Conservation (phyloP, 2,888 invertebrate genomes). For the Cantharis rufa region DNA sequence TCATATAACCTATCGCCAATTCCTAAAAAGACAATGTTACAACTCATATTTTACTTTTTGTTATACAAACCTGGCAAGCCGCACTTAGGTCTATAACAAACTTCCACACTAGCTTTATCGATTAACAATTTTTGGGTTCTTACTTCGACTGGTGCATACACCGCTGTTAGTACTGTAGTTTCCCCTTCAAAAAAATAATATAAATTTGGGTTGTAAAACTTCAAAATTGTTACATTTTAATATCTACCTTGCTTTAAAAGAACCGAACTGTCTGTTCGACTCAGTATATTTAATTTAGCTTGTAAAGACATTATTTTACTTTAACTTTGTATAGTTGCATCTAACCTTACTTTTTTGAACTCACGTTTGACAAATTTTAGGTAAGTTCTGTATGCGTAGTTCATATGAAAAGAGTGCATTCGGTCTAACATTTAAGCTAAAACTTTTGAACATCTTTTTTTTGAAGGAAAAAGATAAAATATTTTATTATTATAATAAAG, state of each 20-base stretch:
- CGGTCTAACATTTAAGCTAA: too few species aligned
- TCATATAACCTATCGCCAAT: slow-evolving; percentile 75
- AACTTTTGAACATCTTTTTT: too few species aligned
- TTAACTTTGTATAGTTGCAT: not conserved
- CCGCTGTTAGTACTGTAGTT: slow-evolving; percentile 75
- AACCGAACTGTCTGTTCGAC: slow-evolving; percentile 78
- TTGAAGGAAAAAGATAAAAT: too few species aligned
- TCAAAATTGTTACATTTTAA: not conserved
- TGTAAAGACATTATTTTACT: slow-evolving; percentile 2
- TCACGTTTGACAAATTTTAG: not conserved
- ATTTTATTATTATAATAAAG: too few species aligned
- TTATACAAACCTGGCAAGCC: slow-evolving; percentile 66
- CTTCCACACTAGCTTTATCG: slow-evolving; percentile 80
- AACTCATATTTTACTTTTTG: not conserved
- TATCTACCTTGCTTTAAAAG: slow-evolving; percentile 74
- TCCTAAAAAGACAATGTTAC: slow-evolving; percentile 49
- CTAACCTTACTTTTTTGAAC: not conserved
- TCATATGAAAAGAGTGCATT: too few species aligned
- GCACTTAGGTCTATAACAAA: slow-evolving; percentile 74
- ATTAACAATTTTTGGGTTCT: slow-evolving; percentile 75
- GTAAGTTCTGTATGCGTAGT: too few species aligned
- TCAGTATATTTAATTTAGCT: slow-evolving; percentile 73
- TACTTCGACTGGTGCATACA: slow-evolving; percentile 84
- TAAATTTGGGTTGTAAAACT: not conserved
- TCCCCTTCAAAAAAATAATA: slow-evolving; percentile 63